A percentile compares a stretch with the other conserved stretches of the same genome.
Evolutionary conservation across 2,888 invertebrate genomes (phyloP).

Genomic region (Thymelicus sylvestris): DNA sequence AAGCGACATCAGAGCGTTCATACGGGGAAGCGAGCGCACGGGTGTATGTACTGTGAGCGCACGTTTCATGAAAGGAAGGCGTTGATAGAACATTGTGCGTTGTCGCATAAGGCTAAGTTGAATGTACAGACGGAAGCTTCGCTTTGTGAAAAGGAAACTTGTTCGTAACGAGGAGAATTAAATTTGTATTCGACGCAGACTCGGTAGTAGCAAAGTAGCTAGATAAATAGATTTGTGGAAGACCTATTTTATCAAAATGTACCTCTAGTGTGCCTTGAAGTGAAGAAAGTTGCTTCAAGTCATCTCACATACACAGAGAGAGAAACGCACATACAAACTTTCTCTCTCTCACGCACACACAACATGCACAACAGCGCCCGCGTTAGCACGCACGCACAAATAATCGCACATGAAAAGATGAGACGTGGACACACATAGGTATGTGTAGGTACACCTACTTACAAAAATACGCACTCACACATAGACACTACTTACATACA

Average conservation of each 20-base stretch:
- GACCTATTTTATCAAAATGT: background rate
- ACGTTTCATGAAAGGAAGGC: slow-evolving; percentile 49
- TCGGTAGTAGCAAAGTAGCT: background rate
- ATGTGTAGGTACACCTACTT: too few species aligned
- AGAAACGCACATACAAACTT: too few species aligned
- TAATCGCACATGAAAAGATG: too few species aligned
- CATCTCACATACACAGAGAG: too few species aligned
- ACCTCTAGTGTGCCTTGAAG: background rate
- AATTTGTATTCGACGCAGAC: background rate
- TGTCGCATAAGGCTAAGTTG: slow-evolving; percentile 43
- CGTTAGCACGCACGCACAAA: background rate
- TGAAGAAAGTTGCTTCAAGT: too few species aligned
- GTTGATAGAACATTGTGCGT: slow-evolving; percentile 49
- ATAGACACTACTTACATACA: too few species aligned
- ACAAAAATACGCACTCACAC: too few species aligned
- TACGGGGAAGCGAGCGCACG: slow-evolving; percentile 43
- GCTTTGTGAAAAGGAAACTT: slow-evolving; percentile 6
- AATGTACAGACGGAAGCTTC: slow-evolving; percentile 3
- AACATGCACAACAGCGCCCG: background rate
- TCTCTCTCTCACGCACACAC: background rate
- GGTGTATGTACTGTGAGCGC: slow-evolving; percentile 43
- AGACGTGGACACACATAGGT: too few species aligned
- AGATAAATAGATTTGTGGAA: background rate
- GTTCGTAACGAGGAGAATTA: slow-evolving; percentile 2
- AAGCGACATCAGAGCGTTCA: slow-evolving; percentile 48